Base-by-base conservation (phyloP, 2,888 invertebrate species). In the Noctua pronuba region DNA sequence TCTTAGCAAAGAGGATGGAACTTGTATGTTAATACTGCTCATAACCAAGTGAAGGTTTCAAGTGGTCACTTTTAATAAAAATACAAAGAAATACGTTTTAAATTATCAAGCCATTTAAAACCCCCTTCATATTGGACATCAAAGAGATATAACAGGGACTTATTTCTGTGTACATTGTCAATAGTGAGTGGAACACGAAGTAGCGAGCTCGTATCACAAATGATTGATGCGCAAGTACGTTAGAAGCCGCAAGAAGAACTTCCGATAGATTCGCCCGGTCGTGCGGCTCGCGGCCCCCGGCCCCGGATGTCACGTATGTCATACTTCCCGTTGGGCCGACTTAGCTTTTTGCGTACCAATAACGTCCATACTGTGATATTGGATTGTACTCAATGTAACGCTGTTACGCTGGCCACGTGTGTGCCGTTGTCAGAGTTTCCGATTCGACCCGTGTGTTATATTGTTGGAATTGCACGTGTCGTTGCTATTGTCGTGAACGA, bases 271-370 rank as follows among this genome's bases (percentile, higher is more conserved):
- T 91, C 82, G 89, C 88, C 88, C 86, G 90, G 89, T 90, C 91
- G 90, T 90, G 90, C 83, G 87, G 83, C 71, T 71, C 85, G 64
- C 84, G 84, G 78, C 80, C 68, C 44, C 75, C 71, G 62, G 77
- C 83, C 87, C 91, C 93, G 95, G 95, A 95, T 92, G 92, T 94
- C 95, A 95, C 95, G 95, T 95, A 92, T 90, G 89, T 88, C 90
- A 87, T 84, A 89, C 94, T 95, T 95, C 95, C 94, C 88, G 90
- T 91, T 86, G 85, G 75, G 74, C 78, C 87, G 83, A 87, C 88
- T 88, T 87, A 82, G 89, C 90, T 86, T 91, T 92, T 93, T 93
- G 89, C 88, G 80, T 89, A 86, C 87, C 80, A 86, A 86, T 82
- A 87, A 82, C 80, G 79, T 80, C 65, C 62, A 83, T 80, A 72